Evolutionary conservation across 2,797 vertebrate genomes (phyloP), one percentile per base, ranked within the genome.

Genomic region (Alcedo atthis): DNA sequence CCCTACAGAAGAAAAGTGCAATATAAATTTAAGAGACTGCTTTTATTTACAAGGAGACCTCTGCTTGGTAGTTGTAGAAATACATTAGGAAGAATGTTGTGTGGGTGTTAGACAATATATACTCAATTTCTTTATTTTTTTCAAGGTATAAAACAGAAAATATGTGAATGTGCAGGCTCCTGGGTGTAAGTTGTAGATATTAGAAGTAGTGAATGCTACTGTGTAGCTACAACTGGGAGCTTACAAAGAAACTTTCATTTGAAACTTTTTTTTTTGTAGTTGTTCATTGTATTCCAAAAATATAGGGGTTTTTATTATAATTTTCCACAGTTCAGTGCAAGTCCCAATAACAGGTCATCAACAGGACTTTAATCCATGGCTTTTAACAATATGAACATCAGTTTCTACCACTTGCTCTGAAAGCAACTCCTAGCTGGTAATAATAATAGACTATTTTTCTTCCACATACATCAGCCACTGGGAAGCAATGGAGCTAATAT

Each of bases 1-100:
- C 85, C 43, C 93, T 77, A 84, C 87, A 91, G 87, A 93, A 94
- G 86, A 91, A 84, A 95, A 90, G 87, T 95, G 90, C 91, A 90
- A 94, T 95, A 96, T 90, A 95, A 92, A 94, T 95, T 93, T 91
- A 80, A 94, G 76, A 93, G 85, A 79, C 92, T 96, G 71, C 83
- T 94, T 93, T 95, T 94, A 88, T 96, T 95, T 95, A 94, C 92
- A 94, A 58, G 73, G 90, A 94, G 87, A 89, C 63, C 87, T 95
- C 88, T 95, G 91, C 93, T 87, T 93, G 88, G 91, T 89, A 92
- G 80, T 90, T 94, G 89, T 92, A 93, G 90, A 91, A 89, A 94
- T 94, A 92, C 89, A 92, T 92, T 95, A 94, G 74, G 77, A 94
- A 87, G 87, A 93, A 87, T 84, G 94, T 57, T 77, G 64, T 92